These are phyloP conservation scores for Mycalesis mineus DNA, from an alignment of 2,888 invertebrate genomes.

Conservation along the genomic window DNA sequence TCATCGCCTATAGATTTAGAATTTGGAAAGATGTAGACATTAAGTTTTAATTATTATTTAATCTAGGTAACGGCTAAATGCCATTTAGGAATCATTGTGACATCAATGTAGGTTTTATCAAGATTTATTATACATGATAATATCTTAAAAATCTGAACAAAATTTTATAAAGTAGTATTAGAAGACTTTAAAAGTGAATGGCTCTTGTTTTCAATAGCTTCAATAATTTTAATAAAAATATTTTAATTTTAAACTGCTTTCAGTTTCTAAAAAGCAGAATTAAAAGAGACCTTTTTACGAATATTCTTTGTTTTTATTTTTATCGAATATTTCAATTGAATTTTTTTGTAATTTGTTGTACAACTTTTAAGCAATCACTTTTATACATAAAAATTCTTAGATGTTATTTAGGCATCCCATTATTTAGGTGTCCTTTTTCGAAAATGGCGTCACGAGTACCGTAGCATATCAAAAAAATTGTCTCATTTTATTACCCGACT, in stretches of 20 bases:
- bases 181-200: too few species aligned
- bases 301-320: too few species aligned
- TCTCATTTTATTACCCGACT: too few species aligned
- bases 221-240: too few species aligned
- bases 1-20: constrained; percentile 44
- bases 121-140: not conserved
- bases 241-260: too few species aligned
- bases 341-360: too few species aligned
- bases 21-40: constrained; percentile 9
- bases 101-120: constrained; percentile 1
- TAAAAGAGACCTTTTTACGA: too few species aligned
- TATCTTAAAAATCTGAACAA: constrained; percentile 1
- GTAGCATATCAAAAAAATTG: constrained; percentile 46
- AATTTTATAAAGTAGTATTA: not conserved
- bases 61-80: not conserved
- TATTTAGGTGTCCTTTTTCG: not conserved
- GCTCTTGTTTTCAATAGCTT: too few species aligned
- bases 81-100: not conserved
- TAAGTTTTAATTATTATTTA: constrained; percentile 14
- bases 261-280: too few species aligned
- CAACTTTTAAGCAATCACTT: too few species aligned
- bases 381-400: too few species aligned
- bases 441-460: constrained; percentile 45
- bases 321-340: too few species aligned
- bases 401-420: not conserved